Evolutionary conservation across 2,113 vertebrate species (phyloP).

Genomic region (Toxotes jaculatrix): DNA sequence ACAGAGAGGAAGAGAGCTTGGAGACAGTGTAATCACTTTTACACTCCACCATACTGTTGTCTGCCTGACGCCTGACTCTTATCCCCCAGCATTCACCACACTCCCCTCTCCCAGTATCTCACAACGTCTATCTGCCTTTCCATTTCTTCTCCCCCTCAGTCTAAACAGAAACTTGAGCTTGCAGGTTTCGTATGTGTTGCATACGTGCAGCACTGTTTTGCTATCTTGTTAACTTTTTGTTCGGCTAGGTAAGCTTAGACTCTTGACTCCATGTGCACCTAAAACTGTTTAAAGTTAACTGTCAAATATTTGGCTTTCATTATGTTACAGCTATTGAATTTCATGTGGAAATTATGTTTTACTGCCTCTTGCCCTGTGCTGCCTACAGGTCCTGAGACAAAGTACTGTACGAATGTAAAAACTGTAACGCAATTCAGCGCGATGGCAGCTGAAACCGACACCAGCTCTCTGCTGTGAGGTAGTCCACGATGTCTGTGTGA

Average conservation of each 20-base stretch:
- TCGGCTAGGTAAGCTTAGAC: slow-evolving; percentile 19
- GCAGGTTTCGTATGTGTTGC: slow-evolving; percentile 8
- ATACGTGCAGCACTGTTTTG: slow-evolving; percentile 30
- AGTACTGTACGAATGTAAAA: slow-evolving; percentile 33
- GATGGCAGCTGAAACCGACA: slow-evolving; percentile 50
- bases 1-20: slow-evolving; percentile 46
- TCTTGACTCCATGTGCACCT: slow-evolving; percentile 26
- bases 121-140: neutral
- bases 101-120: slow-evolving; percentile 37
- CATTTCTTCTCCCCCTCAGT: neutral
- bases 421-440: slow-evolving; percentile 33
- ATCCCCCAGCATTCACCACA: slow-evolving; percentile 49
- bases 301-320: slow-evolving; percentile 63
- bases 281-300: slow-evolving; percentile 54
- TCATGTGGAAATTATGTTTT: slow-evolving; percentile 50
- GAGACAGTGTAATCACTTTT: slow-evolving; percentile 71
- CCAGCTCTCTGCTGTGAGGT: slow-evolving; percentile 45
- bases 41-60: slow-evolving; percentile 57
- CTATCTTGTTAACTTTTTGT: slow-evolving; percentile 44
- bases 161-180: slow-evolving; percentile 48
- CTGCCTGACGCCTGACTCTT: slow-evolving; percentile 60
- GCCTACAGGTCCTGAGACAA: slow-evolving; percentile 34
- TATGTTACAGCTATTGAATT: slow-evolving; percentile 50
- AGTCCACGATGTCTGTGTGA: slow-evolving; percentile 15
- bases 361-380: slow-evolving; percentile 26